A percentile compares a stretch with the other conserved stretches of the same genome.
Evolutionary conservation across 2,888 invertebrate genomes (phyloP).

Genomic region (Blastobasis lacticolella): DNA sequence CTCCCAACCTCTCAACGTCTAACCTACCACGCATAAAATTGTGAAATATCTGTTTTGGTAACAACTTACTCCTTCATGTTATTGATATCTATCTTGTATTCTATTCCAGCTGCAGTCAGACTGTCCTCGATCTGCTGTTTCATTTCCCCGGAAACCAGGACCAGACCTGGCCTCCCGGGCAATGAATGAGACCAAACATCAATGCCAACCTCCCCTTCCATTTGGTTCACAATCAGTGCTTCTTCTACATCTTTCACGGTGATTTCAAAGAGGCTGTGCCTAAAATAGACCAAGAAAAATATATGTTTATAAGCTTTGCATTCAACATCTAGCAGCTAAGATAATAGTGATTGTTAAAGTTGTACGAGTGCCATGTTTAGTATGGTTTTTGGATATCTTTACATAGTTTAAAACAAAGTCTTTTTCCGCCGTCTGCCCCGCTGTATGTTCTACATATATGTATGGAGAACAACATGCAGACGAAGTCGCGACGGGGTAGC

Average conservation of each 20-base stretch:
- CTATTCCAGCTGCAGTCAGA: constrained; percentile 24
- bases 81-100: constrained; percentile 28
- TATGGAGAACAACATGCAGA: too few species aligned
- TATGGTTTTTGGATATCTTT: too few species aligned
- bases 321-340: too few species aligned
- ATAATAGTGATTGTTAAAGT: too few species aligned
- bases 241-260: constrained; percentile 19
- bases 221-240: constrained; percentile 12
- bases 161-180: constrained; percentile 27
- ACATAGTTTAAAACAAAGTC: too few species aligned
- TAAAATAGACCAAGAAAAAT: constrained; percentile 13
- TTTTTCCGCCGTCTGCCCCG: too few species aligned
- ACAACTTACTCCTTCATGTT: constrained; percentile 46
- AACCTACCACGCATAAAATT: background rate
- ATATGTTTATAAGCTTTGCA: too few species aligned
- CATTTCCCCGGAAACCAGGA: constrained; percentile 31
- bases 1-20: too few species aligned
- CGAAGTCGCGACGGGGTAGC: too few species aligned
- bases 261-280: constrained; percentile 26
- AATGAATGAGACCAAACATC: constrained; percentile 39
- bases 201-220: constrained; percentile 24
- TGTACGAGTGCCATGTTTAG: too few species aligned
- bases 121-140: constrained; percentile 26
- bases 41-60: background rate
- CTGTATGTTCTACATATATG: too few species aligned